Evolutionary conservation across 2,888 invertebrate species (phyloP).

Genomic region (Timandra comae): DNA sequence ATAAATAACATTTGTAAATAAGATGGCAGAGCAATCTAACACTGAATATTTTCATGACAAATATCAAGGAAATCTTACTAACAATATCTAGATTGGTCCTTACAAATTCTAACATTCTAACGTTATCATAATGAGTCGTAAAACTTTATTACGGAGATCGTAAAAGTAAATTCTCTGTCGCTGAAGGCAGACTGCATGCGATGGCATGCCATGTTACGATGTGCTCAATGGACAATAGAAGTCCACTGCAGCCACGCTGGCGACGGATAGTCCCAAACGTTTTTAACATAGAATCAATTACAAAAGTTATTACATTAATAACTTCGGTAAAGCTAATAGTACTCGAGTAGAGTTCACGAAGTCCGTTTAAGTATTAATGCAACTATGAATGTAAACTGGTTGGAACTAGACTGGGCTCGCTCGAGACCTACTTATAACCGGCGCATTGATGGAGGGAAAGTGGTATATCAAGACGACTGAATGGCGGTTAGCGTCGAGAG

Average conservation of each 20-base stretch:
- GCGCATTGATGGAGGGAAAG: constrained; percentile 39
- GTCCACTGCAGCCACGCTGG: constrained; percentile 9
- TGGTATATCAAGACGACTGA: constrained; percentile 29
- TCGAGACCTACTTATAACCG: constrained; percentile 25
- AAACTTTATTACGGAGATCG: constrained; percentile 54
- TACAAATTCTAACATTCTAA: constrained; percentile 35
- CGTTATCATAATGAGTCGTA: constrained; percentile 62
- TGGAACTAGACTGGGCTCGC: constrained; percentile 7
- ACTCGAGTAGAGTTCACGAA: too few relatives aligned
- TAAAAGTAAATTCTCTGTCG: constrained; percentile 51
- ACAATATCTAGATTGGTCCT: not conserved
- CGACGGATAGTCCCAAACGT: constrained; percentile 3
- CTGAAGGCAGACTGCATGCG: too few relatives aligned
- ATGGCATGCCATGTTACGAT: constrained; percentile 29
- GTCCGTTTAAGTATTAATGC: too few relatives aligned
- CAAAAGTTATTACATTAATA: too few relatives aligned
- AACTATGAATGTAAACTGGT: too few relatives aligned
- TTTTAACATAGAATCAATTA: too few relatives aligned
- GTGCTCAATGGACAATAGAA: constrained; percentile 26
- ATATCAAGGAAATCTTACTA: constrained; percentile 19
- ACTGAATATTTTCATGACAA: constrained; percentile 31
- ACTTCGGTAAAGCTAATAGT: too few relatives aligned
- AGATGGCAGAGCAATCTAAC: constrained; percentile 43
- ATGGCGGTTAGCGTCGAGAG: constrained; percentile 2
- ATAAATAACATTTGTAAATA: too few relatives aligned